Evolutionary conservation across 92 coral and sea anemone species (phyloP), one percentile per base, ranked within the genome.

Genomic region (Umimayanthus chanpuru): DNA sequence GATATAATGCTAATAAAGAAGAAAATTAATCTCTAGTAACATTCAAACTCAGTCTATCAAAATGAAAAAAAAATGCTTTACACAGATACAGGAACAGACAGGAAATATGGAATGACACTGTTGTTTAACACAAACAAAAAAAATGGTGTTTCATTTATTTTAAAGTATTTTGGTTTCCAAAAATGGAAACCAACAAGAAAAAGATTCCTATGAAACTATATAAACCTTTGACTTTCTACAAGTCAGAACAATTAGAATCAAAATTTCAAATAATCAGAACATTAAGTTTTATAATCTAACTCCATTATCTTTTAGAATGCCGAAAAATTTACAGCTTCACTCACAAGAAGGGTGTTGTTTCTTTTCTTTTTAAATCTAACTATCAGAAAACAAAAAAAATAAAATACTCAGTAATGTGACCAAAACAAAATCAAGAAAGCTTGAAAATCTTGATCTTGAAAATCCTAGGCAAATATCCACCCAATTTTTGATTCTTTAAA

Each of bases 261-360:
- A 74, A 53, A 4, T 15, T n/a, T 73, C 9, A 2, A 28, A 18
- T 74, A 15, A 4, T 32, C 11, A 74, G n/a, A 32, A 74, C 44
- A 74, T 74, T 25, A 2, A 16, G 11, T 9, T 16, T 74, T 74
- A 15, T 39, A 74, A 74, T 12, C 43, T 25, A 75, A 61, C 9
- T 39, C 79, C 21, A 32, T 39, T 39, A 8, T 75, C 18, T 40
- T 40, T 38, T 32, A 73, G 20, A 32, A 73, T 36, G 23, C 43
- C 15, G 78, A 73, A 73, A 73, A 73, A 12, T 73, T 39, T 20
- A 75, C 50, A 75, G 44, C 79, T 36, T 75, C 26, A 39, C 10
- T 39, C 79, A 75, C 36, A 73, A 25, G 36, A 75, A 39, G 41
- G 23, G n/a, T 39, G 79, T 75, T 61, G 25, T 75, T 73, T 73